Conservation (phyloP, 30 jellyfish, hydroid and myxozoan species). For the Aurelia aurita region DNA sequence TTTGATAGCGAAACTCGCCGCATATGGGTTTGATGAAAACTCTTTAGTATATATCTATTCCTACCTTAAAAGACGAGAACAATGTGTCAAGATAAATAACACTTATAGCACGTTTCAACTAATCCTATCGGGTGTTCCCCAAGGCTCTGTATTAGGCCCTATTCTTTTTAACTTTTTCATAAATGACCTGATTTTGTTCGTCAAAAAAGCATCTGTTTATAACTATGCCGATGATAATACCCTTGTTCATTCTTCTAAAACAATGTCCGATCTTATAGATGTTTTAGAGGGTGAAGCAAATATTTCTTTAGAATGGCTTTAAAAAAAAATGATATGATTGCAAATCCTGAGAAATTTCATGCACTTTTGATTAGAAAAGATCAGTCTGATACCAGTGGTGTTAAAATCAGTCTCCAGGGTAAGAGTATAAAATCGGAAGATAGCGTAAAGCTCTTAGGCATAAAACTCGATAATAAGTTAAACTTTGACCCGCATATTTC, state of each 20-base stretch:
- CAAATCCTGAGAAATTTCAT: conserved; percentile 70
- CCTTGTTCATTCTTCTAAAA: conserved; percentile 29
- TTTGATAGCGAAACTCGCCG: conserved; percentile 29
- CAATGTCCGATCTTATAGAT: conserved; percentile 35
- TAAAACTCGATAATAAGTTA: conserved; percentile 34
- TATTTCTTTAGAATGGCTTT: conserved; percentile 8
- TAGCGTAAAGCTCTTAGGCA: conserved; percentile 66
- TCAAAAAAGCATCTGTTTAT: conserved; percentile 34
- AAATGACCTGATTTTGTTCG: conserved; percentile 45
- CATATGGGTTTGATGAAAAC: conserved; percentile 32
- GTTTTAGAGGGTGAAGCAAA: conserved; percentile 25
- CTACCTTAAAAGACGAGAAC: conserved; percentile 28
- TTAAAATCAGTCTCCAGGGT: conserved; percentile 26
- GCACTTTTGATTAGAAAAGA: conserved; percentile 22
- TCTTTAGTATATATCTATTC: background rate
- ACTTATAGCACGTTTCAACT: conserved; percentile 39
- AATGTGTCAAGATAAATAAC: conserved; percentile 31
- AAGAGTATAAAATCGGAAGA: conserved; percentile 37
- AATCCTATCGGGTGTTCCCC: conserved; percentile 65
- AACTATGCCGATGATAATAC: conserved; percentile 59
- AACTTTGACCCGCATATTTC: conserved; percentile 50
- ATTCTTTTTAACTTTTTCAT: conserved; percentile 39
- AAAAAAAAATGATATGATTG: conserved; percentile 58
- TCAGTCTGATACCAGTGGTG: conserved; percentile 47
- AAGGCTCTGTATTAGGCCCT: conserved; percentile 61